Base-by-base conservation (phyloP, 2,797 vertebrate species). In the Scolopax bukidnonensis region DNA sequence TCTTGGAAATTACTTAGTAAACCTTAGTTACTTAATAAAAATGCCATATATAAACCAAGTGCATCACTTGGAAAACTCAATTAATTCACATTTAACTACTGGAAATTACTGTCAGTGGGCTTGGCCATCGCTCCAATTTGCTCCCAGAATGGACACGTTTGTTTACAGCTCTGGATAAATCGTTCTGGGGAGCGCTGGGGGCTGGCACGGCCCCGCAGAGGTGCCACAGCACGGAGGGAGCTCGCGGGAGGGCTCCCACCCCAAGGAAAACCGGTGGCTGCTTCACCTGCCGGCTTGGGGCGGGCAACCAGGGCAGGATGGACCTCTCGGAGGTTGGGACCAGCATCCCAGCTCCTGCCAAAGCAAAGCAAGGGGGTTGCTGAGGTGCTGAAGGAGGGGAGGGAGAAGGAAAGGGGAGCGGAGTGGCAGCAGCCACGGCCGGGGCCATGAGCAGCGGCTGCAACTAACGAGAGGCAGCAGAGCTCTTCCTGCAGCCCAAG, bases 1-100 rank as follows among this genome's bases (percentile, higher is more conserved):
- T 95, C 87, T 95, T 38, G 84, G 95, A 97, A 98, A 97, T 96
- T 91, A 96, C 96, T 96, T 97, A 77, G 94, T 96, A 76, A 86
- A 25, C 73, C 64, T 36, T 54, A 84, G 80, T 81, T 82, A 82
- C 78, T 64, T 87, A 73, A 84, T 89, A 70, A 84, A 86, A 85
- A 16, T 61, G 71, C 82, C 85, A 59, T 79, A 43, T 30, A 90
- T 67, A 95, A 84, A 88, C 89, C 41, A 27, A 86, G 59, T 6
- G 69, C 54, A 5, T 67, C 24, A 8, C 84, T 89, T 11, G 4
- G 82, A 56, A 54, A 91, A 91, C 89, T 93, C 95, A 89, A 81
- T 92, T 94, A 84, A 93, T 93, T 94, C 56, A 11, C 38, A 6
- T 89, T 69, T 95, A 95, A 88, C 94, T 87, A 54, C 93, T 71